Conservation (phyloP, 2,797 vertebrate genomes). For the Eulemur mongoz region DNA sequence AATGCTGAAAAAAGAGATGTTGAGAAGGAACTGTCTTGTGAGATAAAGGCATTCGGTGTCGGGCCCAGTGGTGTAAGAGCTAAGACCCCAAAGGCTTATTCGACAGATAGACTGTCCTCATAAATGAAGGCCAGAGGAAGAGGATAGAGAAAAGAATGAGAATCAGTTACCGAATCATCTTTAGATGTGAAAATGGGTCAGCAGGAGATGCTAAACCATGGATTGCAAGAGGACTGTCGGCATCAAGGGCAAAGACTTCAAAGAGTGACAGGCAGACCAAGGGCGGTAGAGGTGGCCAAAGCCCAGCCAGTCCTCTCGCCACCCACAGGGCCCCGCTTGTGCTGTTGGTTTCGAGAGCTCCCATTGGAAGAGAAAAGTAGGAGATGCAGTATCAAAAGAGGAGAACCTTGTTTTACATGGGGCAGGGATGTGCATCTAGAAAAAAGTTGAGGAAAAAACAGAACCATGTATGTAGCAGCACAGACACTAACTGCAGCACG, state of each 20-base stretch:
- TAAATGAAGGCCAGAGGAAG: neutral
- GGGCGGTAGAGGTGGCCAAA: too few relatives aligned
- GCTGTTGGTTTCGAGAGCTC: neutral
- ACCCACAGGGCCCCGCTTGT: rapidly evolving
- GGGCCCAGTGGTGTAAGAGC: neutral
- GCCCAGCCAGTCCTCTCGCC: rapidly evolving
- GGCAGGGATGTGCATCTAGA: neutral
- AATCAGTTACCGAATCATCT: neutral
- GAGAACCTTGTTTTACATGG: neutral
- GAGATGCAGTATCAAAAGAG: rapidly evolving
- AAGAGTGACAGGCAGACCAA: neutral
- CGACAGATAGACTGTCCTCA: neutral
- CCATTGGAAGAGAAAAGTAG: neutral
- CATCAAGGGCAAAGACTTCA: neutral
- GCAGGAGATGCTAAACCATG: neutral
- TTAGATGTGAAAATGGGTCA: conserved; percentile 5
- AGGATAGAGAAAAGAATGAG: neutral
- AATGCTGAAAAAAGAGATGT: too few relatives aligned
- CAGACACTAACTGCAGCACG: neutral
- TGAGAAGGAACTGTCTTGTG: neutral
- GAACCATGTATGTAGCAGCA: neutral
- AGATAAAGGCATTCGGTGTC: neutral
- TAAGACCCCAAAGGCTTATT: neutral
- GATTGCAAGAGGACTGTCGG: neutral
- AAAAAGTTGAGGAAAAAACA: neutral